These are phyloP conservation scores for Drosophila parthenogenetica DNA, from an alignment of 2,888 invertebrate species.

Conservation along the genomic window DNA sequence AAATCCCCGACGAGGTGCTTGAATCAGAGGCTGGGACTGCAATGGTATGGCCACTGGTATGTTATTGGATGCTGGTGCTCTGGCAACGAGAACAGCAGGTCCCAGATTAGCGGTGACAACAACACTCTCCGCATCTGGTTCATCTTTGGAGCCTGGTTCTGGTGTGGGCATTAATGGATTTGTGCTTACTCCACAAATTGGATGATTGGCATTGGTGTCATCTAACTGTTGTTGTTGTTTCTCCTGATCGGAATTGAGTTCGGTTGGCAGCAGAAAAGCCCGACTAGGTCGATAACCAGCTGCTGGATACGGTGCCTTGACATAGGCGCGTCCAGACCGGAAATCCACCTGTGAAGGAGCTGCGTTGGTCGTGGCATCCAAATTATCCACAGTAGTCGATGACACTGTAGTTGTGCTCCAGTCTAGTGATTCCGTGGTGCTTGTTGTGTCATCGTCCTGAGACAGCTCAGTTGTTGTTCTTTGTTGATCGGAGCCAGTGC, in stretches of 20 bases:
- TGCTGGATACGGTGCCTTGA: constrained; percentile 73
- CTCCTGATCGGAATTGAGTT: constrained; percentile 33
- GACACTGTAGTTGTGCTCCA: constrained; percentile 53
- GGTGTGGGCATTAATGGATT: constrained; percentile 80
- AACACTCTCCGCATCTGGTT: constrained; percentile 80
- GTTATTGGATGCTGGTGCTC: constrained; percentile 36
- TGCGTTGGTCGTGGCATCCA: constrained; percentile 27
- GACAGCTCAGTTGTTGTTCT: constrained; percentile 68
- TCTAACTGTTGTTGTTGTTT: constrained; percentile 12
- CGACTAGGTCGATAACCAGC: constrained; percentile 78
- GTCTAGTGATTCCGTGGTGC: constrained; percentile 62
- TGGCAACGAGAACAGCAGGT: constrained; percentile 56
- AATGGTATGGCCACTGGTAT: constrained; percentile 72
- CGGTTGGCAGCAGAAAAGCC: constrained; percentile 74
- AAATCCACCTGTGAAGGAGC: constrained; percentile 14
- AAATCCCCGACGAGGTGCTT: constrained; percentile 59
- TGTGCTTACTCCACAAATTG: constrained; percentile 77
- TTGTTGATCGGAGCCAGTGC: constrained; percentile 18
- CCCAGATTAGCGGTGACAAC: constrained; percentile 61
- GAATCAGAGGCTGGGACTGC: constrained; percentile 63
- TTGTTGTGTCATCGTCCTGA: constrained; percentile 37
- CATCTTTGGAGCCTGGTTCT: constrained; percentile 63
- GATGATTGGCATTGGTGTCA: constrained; percentile 71
- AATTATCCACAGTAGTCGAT: constrained; percentile 35
- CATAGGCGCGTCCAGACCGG: constrained; percentile 39